phyloP scores from a whole-genome alignment of 2,113 vertebrate genomes.

The Notarius lentiginosus region DNA sequence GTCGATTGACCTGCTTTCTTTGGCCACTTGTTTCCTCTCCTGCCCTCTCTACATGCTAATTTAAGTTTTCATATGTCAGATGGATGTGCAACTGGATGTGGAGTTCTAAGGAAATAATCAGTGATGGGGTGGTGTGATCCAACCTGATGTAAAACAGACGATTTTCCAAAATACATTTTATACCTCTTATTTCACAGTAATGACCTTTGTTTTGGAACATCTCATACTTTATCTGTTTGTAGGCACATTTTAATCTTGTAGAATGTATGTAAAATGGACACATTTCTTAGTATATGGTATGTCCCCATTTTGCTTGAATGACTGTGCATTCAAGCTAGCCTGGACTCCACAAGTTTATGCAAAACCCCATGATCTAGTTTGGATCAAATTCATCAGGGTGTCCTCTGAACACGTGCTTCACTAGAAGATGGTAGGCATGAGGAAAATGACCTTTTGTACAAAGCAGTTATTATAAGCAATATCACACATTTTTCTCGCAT shows the following conservation, averaged over 20 bases:
- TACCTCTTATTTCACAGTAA: too few relatives aligned
- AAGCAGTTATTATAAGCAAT: background rate
- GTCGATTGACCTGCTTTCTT: background rate
- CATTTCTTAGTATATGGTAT: background rate
- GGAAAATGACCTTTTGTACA: background rate
- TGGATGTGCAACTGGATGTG: background rate
- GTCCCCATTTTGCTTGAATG: too few relatives aligned
- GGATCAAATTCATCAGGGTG: background rate
- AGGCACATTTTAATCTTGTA: background rate
- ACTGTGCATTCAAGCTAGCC: background rate
- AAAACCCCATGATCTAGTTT: background rate
- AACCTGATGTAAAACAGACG: background rate
- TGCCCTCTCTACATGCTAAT: background rate
- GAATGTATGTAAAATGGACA: too few relatives aligned
- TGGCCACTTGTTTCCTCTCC: background rate
- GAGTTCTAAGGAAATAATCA: background rate
- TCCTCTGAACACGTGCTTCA: too few relatives aligned
- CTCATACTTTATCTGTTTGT: too few relatives aligned
- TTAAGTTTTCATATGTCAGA: background rate
- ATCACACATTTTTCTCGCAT: background rate
- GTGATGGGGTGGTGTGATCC: background rate
- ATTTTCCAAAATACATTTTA: background rate
- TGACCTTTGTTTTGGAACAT: too few relatives aligned
- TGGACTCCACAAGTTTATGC: background rate
- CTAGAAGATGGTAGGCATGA: too few relatives aligned